Evolutionary conservation across 2,888 invertebrate genomes (phyloP).

Genomic region (Xanthorhoe spadicearia): DNA sequence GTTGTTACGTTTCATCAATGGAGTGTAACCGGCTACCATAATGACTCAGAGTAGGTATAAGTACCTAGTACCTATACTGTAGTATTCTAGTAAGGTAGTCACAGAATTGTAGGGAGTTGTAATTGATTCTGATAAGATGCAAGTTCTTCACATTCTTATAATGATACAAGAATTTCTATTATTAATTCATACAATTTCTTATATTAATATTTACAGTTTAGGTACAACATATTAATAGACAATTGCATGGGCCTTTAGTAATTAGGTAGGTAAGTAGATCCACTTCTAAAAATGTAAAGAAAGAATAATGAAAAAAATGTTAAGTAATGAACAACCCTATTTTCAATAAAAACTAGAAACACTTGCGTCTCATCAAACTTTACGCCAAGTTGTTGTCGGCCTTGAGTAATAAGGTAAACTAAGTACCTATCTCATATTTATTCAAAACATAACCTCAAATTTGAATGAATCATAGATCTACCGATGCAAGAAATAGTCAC

Average conservation of each 20-base stretch:
- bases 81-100: constrained; percentile 31
- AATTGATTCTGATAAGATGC: constrained; percentile 1
- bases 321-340: background rate
- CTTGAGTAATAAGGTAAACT: constrained; percentile 23
- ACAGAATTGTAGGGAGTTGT: constrained; percentile 2
- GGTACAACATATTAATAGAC: background rate
- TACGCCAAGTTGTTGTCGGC: constrained; percentile 13
- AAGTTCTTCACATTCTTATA: background rate
- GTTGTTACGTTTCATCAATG: constrained; percentile 44
- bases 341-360: background rate
- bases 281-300: too few relatives aligned
- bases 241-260: background rate
- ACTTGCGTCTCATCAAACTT: constrained; percentile 6
- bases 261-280: too few relatives aligned
- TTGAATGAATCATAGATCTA: constrained; percentile 56
- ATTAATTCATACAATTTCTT: background rate
- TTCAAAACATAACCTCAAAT: constrained; percentile 58
- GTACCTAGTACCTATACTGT: constrained; percentile 23
- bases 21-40: constrained; percentile 37
- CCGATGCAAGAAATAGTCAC: constrained; percentile 47
- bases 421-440: constrained; percentile 19
- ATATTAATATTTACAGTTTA: background rate
- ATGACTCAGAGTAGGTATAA: constrained; percentile 36
- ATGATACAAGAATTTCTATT: background rate
- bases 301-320: too few relatives aligned